Evolutionary conservation across 2,888 invertebrate genomes (phyloP).

Genomic region (Cryptosula pallasiana): DNA sequence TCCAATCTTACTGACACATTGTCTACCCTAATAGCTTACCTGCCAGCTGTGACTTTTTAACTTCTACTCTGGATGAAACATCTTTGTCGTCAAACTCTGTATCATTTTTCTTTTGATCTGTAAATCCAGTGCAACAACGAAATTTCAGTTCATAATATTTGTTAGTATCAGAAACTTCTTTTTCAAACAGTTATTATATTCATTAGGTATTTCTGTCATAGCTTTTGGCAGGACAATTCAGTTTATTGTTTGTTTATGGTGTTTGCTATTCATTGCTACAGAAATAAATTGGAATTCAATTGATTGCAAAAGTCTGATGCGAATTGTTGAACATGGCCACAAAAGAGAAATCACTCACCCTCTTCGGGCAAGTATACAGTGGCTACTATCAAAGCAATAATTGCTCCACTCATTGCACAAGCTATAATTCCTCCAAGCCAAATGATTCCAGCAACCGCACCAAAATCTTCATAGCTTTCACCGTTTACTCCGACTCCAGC

Average conservation of each 20-base stretch:
- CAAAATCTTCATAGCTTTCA: background rate
- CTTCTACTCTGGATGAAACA: too few relatives aligned
- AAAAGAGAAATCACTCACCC: background rate
- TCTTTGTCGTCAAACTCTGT: too few relatives aligned
- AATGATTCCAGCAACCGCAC: background rate
- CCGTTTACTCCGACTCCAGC: background rate
- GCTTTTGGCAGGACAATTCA: background rate
- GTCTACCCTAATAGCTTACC: too few relatives aligned
- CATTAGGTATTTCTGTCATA: background rate
- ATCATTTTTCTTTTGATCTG: slow-evolving; percentile 13
- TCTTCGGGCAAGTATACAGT: background rate
- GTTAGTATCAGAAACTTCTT: background rate
- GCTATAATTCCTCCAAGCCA: background rate
- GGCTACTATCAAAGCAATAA: background rate
- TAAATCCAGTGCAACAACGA: background rate
- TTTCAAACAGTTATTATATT: background rate
- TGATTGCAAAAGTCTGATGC: too few relatives aligned
- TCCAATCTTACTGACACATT: too few relatives aligned
- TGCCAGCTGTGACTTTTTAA: too few relatives aligned
- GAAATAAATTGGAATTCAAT: too few relatives aligned
- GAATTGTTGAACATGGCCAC: too few relatives aligned
- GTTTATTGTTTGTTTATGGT: too few relatives aligned
- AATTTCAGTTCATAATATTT: background rate
- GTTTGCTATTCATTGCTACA: too few relatives aligned
- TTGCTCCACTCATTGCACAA: background rate